phyloP scores from a whole-genome alignment of 1,140 invertebrate genomes.

The Bradysia coprophila region DNA sequence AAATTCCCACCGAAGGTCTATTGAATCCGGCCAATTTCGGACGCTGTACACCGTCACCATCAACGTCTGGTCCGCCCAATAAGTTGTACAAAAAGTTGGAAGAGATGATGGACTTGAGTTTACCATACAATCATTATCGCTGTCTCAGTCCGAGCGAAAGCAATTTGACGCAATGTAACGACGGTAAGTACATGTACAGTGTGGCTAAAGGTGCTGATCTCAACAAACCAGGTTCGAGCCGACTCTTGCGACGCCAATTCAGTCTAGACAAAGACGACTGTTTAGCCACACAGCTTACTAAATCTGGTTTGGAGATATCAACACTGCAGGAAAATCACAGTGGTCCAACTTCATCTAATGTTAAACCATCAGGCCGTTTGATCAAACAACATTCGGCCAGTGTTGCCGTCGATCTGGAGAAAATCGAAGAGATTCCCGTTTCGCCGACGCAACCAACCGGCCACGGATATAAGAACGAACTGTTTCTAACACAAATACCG shows the following conservation, averaged over 20 bases:
- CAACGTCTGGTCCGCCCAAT: conserved; percentile 17
- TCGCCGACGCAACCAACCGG: conserved; percentile 18
- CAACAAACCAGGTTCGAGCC: conserved; percentile 22
- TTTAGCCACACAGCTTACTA: conserved; percentile 8
- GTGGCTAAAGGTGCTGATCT: conserved; percentile 12
- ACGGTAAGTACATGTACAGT: conserved; percentile 20
- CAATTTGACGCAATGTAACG: conserved; percentile 24
- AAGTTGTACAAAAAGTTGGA: conserved; percentile 22
- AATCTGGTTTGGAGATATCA: conserved; percentile 19
- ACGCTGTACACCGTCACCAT: conserved; percentile 14
- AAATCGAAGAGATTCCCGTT: conserved; percentile 44
- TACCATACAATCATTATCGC: conserved; percentile 49
- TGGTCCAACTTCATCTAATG: conserved; percentile 12
- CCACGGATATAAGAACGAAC: conserved; percentile 18
- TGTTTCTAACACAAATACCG: conserved; percentile 20
- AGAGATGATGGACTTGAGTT: conserved; percentile 41
- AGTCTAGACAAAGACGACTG: conserved; percentile 47
- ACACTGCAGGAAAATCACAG: conserved; percentile 14
- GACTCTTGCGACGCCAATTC: conserved; percentile 44
- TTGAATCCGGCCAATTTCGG: conserved; percentile 20
- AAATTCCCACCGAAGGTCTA: conserved; percentile 16
- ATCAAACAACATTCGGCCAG: conserved; percentile 53
- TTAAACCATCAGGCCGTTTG: conserved; percentile 14
- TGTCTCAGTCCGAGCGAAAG: conserved; percentile 47
- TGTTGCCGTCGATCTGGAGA: conserved; percentile 44